Evolutionary conservation across 2,888 invertebrate species (phyloP).

Genomic region (Phalera bucephala): DNA sequence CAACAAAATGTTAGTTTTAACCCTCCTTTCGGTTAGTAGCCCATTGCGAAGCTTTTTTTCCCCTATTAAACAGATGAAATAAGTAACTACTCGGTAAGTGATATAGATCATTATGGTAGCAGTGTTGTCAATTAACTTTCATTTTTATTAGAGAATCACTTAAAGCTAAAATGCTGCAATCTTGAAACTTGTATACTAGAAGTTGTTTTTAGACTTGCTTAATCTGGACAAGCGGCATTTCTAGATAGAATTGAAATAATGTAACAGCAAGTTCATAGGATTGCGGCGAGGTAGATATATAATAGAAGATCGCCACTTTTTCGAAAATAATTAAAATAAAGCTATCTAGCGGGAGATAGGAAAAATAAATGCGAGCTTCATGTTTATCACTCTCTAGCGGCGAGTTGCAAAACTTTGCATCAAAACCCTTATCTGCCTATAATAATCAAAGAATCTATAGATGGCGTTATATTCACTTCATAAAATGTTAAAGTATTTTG

Average conservation of each 20-base stretch:
- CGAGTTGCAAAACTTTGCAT: constrained; percentile 5
- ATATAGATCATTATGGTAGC: too few relatives aligned
- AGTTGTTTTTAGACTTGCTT: background rate
- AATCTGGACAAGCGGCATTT: background rate
- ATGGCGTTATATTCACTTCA: too few relatives aligned
- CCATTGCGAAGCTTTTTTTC: too few relatives aligned
- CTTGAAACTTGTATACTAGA: background rate
- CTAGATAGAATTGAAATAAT: background rate
- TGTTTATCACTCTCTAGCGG: constrained; percentile 12
- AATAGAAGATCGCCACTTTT: too few relatives aligned
- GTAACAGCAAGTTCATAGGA: background rate
- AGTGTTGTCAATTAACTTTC: background rate
- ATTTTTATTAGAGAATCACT: background rate
- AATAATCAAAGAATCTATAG: too few relatives aligned
- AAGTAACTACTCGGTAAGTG: too few relatives aligned
- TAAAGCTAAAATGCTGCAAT: background rate
- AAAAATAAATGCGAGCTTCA: background rate
- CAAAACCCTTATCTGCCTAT: too few relatives aligned
- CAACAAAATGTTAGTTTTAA: too few relatives aligned
- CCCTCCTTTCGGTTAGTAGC: too few relatives aligned
- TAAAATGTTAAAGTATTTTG: too few relatives aligned
- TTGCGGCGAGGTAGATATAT: background rate
- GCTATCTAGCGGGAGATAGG: constrained; percentile 15
- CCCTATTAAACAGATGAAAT: too few relatives aligned
- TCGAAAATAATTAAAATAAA: background rate